Evolutionary conservation across 2,797 vertebrate genomes (phyloP).

Genomic region (Tragopan temminckii): DNA sequence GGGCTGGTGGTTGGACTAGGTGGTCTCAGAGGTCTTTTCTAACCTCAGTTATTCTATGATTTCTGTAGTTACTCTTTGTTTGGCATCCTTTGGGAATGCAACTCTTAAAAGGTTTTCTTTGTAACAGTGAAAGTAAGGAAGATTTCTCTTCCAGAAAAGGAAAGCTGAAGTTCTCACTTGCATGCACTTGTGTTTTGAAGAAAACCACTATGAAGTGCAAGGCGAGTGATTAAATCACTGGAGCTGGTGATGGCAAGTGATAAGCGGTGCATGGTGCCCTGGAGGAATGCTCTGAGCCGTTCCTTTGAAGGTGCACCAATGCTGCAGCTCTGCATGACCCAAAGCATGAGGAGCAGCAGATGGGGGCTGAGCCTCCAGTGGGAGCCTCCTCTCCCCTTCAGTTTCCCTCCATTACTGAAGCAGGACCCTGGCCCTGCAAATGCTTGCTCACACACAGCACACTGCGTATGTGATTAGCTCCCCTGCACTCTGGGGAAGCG

Average conservation of each 20-base stretch:
- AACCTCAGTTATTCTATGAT: too few relatives aligned
- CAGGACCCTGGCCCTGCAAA: not conserved
- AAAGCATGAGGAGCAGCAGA: not conserved
- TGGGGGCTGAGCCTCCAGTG: not conserved
- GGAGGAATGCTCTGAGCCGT: not conserved
- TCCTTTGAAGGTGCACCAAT: not conserved
- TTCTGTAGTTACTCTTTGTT: not conserved
- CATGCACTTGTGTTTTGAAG: not conserved
- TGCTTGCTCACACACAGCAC: not conserved
- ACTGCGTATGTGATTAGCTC: not conserved
- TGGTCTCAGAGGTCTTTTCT: too few relatives aligned
- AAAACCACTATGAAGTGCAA: not conserved
- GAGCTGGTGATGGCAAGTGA: not conserved
- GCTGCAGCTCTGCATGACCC: not conserved
- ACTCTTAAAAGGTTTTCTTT: not conserved
- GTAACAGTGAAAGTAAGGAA: not conserved
- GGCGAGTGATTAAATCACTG: not conserved
- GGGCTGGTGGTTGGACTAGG: too few relatives aligned
- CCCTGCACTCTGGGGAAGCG: conserved; percentile 28
- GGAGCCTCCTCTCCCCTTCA: not conserved
- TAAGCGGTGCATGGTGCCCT: not conserved
- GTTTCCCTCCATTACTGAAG: not conserved
- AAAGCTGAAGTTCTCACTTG: not conserved
- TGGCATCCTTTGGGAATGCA: not conserved
- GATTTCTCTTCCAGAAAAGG: not conserved